Conservation (phyloP, 23 tunicate genomes). For the Trididemnum clinides region DNA sequence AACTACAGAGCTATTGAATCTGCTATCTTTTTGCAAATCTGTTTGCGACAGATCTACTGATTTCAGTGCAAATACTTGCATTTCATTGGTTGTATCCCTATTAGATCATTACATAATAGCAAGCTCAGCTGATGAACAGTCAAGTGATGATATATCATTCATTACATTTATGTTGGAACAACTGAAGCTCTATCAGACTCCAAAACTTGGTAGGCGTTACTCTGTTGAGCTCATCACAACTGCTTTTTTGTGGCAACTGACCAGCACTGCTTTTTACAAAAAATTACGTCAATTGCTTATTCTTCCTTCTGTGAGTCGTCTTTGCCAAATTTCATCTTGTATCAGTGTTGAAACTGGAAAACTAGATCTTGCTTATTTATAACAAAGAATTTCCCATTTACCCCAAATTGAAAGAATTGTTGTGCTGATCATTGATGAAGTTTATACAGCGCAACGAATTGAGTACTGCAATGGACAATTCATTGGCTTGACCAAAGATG, state of each 20-base stretch:
- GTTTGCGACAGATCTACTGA: neutral
- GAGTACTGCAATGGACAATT: conserved; percentile 24
- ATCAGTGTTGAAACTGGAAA: conserved; percentile 4
- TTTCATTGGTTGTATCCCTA: neutral
- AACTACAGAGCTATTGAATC: too few species aligned
- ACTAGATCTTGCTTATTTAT: neutral
- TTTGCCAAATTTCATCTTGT: neutral
- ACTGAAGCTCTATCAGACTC: neutral
- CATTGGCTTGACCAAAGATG: conserved; percentile 27
- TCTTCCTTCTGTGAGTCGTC: neutral
- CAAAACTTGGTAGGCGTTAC: neutral
- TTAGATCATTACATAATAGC: neutral
- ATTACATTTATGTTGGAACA: conserved; percentile 4
- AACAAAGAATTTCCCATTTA: neutral
- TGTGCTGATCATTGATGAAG: neutral
- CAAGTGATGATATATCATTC: neutral
- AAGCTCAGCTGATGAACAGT: neutral
- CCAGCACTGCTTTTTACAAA: too few species aligned
- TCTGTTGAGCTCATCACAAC: neutral
- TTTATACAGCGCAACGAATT: neutral
- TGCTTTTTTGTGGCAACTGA: too few species aligned
- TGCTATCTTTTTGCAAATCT: neutral
- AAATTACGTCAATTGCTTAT: conserved; percentile 1
- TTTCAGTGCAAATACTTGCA: conserved; percentile 20
- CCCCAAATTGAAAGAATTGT: neutral